Conservation (phyloP, 2,113 vertebrate species). For the Tretioscincus oriximinensis region DNA sequence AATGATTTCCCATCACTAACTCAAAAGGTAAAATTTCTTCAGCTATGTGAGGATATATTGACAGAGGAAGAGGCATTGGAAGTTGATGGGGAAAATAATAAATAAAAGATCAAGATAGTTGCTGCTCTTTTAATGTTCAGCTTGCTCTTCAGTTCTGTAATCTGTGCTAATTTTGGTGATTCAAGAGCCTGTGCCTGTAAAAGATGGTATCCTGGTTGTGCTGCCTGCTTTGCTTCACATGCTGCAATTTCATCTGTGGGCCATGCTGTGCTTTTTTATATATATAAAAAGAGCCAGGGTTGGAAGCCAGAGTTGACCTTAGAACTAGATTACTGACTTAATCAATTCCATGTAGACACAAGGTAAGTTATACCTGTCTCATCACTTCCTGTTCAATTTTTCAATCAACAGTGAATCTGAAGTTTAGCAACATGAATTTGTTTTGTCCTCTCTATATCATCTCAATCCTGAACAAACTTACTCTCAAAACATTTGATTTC, state of each 20-base stretch:
- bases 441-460: background rate
- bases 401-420: slow-evolving; percentile 1
- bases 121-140: slow-evolving; percentile 2
- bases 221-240: background rate
- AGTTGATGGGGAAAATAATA: background rate
- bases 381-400: slow-evolving; percentile 33
- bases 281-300: background rate
- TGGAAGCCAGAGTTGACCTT: slow-evolving; percentile 1
- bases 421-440: accelerated
- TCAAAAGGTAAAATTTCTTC: background rate
- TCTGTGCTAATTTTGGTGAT: background rate
- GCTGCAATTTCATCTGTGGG: slow-evolving; percentile 23
- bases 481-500: slow-evolving; percentile 14
- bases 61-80: background rate
- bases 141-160: slow-evolving; percentile 7
- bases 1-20: too few species aligned
- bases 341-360: background rate
- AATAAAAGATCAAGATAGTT: slow-evolving; percentile 2
- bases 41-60: background rate
- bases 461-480: background rate
- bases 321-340: slow-evolving; percentile 4
- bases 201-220: background rate
- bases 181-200: slow-evolving; percentile 2
- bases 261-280: slow-evolving; percentile 23
- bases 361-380: slow-evolving; percentile 58